These are phyloP conservation scores for Tachysurus fulvidraco DNA, from an alignment of 2,113 vertebrate genomes.

Conservation along the genomic window DNA sequence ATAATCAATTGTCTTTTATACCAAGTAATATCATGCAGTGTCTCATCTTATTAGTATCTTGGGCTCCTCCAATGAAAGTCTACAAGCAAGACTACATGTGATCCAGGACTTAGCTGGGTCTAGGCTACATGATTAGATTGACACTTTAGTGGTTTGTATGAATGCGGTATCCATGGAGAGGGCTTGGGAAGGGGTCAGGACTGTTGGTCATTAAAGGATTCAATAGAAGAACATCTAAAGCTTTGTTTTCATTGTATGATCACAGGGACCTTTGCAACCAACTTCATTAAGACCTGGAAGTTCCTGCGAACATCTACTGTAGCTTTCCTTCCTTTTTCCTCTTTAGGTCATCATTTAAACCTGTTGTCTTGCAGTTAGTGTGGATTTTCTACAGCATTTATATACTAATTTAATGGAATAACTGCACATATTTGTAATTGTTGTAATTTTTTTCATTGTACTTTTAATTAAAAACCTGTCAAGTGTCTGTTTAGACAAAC, in stretches of 20 bases:
- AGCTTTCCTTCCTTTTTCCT: not conserved
- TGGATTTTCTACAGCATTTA: not conserved
- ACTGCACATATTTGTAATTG: not conserved
- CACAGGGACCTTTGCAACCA: not conserved
- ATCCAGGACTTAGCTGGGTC: not conserved
- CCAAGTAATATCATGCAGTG: not conserved
- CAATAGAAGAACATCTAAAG: constrained; percentile 10
- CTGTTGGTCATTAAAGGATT: constrained; percentile 21
- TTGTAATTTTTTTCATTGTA: not conserved
- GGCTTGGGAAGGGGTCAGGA: not conserved
- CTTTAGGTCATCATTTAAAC: not conserved
- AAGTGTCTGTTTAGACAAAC: not conserved
- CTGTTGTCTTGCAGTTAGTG: not conserved
- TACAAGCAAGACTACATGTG: not conserved
- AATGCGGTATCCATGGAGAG: constrained; percentile 37
- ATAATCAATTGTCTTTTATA: not conserved
- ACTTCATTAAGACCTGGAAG: constrained; percentile 2
- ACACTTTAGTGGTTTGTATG: constrained; percentile 1
- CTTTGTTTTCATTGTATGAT: constrained; percentile 2
- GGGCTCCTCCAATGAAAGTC: not conserved
- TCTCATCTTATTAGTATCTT: not conserved
- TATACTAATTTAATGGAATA: not conserved
- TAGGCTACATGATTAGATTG: constrained; percentile 1
- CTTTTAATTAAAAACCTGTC: not conserved
- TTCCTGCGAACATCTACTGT: not conserved